These are phyloP conservation scores for Sarcophaga peregrina DNA, from an alignment of 1,140 invertebrate genomes.

Conservation along the genomic window DNA sequence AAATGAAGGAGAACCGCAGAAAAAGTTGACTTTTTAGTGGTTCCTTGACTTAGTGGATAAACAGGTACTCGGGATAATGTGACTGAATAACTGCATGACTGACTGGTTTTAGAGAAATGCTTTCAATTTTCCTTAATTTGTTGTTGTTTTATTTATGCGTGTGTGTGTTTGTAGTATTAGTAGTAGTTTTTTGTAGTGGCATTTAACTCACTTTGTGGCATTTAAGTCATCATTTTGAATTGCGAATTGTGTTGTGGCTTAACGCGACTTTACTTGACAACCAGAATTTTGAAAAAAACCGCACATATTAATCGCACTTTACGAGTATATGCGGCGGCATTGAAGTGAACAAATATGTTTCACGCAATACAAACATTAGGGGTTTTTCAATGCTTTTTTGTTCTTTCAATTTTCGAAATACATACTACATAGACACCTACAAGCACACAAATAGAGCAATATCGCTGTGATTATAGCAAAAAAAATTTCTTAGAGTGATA, in stretches of 20 bases:
- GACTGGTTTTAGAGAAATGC: no score
- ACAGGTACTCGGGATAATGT: background rate
- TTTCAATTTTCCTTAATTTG: background rate
- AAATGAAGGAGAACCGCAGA: conserved; percentile 46
- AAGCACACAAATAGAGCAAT: background rate
- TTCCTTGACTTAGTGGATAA: background rate
- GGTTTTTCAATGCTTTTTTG: background rate
- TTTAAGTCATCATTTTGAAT: conserved; percentile 28
- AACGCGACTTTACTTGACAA: conserved; percentile 29
- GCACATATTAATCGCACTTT: background rate
- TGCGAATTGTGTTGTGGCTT: conserved; percentile 23
- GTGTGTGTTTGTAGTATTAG: background rate
- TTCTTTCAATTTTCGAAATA: background rate
- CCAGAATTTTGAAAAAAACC: conserved; percentile 4
- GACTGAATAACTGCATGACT: no score
- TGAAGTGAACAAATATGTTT: background rate
- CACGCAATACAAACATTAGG: background rate
- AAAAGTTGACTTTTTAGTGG: conserved; percentile 34
- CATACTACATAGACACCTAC: background rate
- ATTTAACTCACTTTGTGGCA: conserved; percentile 26
- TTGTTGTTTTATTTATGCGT: background rate
- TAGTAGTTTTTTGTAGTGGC: background rate
- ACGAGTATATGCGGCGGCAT: background rate
- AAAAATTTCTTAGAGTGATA: no score
- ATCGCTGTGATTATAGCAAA: no score